These are phyloP conservation scores for Bombus pascuorum DNA, from an alignment of 1,140 invertebrate species.

Conservation along the genomic window DNA sequence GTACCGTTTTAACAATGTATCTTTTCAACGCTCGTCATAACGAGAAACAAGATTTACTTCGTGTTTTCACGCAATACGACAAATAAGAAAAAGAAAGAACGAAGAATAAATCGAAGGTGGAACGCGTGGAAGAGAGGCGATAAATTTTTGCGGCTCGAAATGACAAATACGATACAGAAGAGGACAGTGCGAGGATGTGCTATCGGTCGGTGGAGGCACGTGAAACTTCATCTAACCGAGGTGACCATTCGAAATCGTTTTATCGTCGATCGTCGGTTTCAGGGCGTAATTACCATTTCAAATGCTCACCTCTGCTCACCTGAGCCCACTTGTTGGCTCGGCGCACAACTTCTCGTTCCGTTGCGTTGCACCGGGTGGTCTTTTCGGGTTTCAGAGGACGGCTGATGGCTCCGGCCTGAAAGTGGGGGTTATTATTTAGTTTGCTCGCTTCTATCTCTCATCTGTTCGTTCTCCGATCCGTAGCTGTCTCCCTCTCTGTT, in stretches of 20 bases:
- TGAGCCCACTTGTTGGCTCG: constrained; percentile 69
- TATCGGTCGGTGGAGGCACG: constrained; percentile 22
- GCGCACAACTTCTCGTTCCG: constrained; percentile 72
- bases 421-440: constrained; percentile 82
- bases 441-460: constrained; percentile 80
- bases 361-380: constrained; percentile 80
- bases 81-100: background rate
- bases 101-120: background rate
- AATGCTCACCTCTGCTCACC: constrained; percentile 79
- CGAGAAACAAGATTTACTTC: background rate
- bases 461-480: constrained; percentile 70
- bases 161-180: constrained; percentile 6
- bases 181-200: background rate
- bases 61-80: background rate
- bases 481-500: constrained; percentile 27
- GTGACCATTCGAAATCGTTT: constrained; percentile 74
- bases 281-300: constrained; percentile 80
- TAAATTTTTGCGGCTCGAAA: background rate
- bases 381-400: constrained; percentile 68
- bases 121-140: background rate
- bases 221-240: constrained; percentile 57
- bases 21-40: constrained; percentile 20
- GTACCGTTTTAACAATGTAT: constrained; percentile 46
- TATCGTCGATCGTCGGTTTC: constrained; percentile 76
- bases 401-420: constrained; percentile 56